Evolutionary conservation across 1,140 invertebrate genomes (phyloP), one percentile per base, ranked within the genome.

Genomic region (Whitmania pigra): DNA sequence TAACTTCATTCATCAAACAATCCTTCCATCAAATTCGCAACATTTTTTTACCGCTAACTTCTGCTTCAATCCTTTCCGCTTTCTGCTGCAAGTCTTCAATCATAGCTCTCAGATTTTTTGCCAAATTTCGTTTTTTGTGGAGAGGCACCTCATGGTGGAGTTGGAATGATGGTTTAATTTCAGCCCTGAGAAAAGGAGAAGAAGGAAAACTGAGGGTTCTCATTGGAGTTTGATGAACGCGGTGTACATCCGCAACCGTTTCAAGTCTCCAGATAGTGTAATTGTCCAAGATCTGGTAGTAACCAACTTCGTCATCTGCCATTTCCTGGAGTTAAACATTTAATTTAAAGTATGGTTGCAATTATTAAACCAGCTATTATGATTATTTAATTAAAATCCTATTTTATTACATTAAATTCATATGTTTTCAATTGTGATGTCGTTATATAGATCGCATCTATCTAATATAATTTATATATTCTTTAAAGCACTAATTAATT

Each of bases 31-130:
- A 49, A 49, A 49, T 49, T 49, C 43, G 43, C 9, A 49, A 15
- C 9, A 15, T 49, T 49, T 49, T 49, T 49, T 49, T 49, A 70
- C 69, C 69, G 25, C 25, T 18, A 49, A 70, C 53, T 22, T 70
- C 69, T 15, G 43, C 49, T 53, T 70, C 22, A 20, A 70, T 36
- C n/a, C 49, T 70, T 20, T 36, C n/a, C 53, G 53, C 69, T 22
- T 70, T 70, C 25, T 70, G 69, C n/a, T 70, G 69, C n/a, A 70
- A 27, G 25, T 70, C 69, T 53, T 70, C 53, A 17, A 70, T 70
- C 22, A 70, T 25, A n/a, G 49, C 53, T 53, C 53, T n/a, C 31
- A 70, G n/a, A 25, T 70, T 70, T 53, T 70, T 70, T 20, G 53
- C 53, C 22, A 70, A 40, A 70, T 53, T 53, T 7, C 31, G 40